Conservation (phyloP, 1,140 invertebrate species). For the Macrosteles quadrilineatus region DNA sequence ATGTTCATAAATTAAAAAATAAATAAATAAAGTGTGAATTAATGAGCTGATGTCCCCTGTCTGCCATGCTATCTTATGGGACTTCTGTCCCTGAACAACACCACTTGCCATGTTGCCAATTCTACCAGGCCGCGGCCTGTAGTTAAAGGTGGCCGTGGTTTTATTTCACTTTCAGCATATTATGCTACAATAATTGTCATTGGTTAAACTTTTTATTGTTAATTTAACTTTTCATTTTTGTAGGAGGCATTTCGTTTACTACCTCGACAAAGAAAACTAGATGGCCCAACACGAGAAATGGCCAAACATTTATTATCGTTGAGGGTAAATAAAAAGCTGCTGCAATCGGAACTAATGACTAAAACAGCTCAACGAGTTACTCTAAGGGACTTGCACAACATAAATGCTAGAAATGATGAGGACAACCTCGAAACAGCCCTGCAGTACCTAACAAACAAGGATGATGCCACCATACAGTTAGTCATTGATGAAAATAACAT, state of each 20-base stretch:
- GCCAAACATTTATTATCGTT: not conserved
- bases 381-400: constrained; percentile 1
- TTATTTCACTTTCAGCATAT: too few relatives aligned
- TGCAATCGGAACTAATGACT: not conserved
- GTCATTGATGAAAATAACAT: not conserved
- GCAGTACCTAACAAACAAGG: constrained; percentile 1
- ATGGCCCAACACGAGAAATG: not conserved
- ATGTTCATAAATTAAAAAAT: too few relatives aligned
- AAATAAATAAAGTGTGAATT: too few relatives aligned
- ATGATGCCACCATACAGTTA: not conserved
- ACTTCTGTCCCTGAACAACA: too few relatives aligned
- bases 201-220: too few relatives aligned
- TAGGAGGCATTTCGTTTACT: not conserved
- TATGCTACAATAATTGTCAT: too few relatives aligned
- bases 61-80: too few relatives aligned
- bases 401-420: not conserved
- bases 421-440: not conserved
- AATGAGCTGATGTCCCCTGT: too few relatives aligned
- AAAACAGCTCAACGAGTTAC: not conserved
- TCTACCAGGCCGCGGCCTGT: too few relatives aligned
- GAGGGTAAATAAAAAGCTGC: constrained; percentile 12
- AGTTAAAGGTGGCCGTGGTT: too few relatives aligned
- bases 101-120: too few relatives aligned
- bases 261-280: not conserved
- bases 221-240: too few relatives aligned